phyloP scores from a whole-genome alignment of 2,797 vertebrate genomes.

The Danio jaintianensis region DNA sequence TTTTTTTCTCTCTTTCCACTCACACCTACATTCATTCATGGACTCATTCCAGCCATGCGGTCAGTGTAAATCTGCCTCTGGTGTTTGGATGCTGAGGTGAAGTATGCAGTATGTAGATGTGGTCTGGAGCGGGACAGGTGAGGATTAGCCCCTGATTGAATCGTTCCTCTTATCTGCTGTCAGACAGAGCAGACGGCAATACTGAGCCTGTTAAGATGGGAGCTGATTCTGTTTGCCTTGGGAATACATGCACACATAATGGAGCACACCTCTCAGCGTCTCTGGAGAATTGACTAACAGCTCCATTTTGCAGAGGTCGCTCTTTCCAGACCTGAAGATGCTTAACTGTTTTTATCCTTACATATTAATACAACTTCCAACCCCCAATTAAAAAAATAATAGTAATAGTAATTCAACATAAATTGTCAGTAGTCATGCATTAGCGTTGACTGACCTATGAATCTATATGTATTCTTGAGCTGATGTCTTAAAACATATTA shows the following conservation, averaged over 20 bases:
- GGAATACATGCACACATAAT: conserved; percentile 50
- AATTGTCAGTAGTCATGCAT: not conserved
- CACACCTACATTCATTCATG: conserved; percentile 34
- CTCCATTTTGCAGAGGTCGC: conserved; percentile 44
- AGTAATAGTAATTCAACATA: not conserved
- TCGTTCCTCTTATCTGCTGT: conserved; percentile 62
- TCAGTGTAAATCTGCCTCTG: conserved; percentile 45
- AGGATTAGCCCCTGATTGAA: conserved; percentile 64
- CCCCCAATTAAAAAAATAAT: not conserved
- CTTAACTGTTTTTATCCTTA: not conserved
- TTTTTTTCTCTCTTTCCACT: conserved; percentile 15
- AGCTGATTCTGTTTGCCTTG: conserved; percentile 58
- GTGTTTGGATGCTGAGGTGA: conserved; percentile 53
- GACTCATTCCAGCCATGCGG: conserved; percentile 43
- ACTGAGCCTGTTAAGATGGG: conserved; percentile 59
- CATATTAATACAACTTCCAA: conserved; percentile 6
- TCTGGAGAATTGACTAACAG: conserved; percentile 45
- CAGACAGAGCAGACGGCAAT: conserved; percentile 52
- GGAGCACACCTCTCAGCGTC: conserved; percentile 46
- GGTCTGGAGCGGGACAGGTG: conserved; percentile 57
- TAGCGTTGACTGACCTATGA: not conserved
- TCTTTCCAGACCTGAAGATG: conserved; percentile 18
- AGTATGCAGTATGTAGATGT: conserved; percentile 57
- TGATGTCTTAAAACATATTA: no score
- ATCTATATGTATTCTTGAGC: no score